phyloP scores from a whole-genome alignment of 1,140 invertebrate genomes.

The Bombus impatiens region DNA sequence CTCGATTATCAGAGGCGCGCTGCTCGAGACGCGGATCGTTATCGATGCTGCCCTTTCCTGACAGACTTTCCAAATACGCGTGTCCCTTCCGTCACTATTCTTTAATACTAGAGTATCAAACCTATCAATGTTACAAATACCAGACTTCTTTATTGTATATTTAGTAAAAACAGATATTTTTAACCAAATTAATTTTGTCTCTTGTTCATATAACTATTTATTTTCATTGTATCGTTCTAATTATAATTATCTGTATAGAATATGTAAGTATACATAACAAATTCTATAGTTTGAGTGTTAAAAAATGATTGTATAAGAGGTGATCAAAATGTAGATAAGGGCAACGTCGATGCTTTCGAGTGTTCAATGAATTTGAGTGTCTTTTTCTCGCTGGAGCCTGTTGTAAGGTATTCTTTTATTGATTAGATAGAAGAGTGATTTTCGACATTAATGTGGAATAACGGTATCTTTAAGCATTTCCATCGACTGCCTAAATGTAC shows the following conservation, averaged over 20 bases:
- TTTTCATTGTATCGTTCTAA: neutral
- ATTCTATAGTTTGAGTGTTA: neutral
- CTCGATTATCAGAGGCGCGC: constrained; percentile 25
- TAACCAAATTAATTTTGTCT: neutral
- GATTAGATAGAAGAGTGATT: neutral
- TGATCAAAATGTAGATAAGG: neutral
- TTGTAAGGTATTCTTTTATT: neutral
- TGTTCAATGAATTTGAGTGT: neutral
- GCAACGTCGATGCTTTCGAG: neutral
- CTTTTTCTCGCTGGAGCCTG: too few relatives aligned
- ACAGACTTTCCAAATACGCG: neutral
- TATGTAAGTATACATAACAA: neutral
- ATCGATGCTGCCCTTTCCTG: constrained; percentile 46
- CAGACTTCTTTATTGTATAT: neutral
- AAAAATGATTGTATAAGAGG: too few relatives aligned
- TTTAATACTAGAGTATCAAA: neutral
- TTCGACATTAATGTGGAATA: neutral
- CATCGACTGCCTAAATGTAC: constrained; percentile 37
- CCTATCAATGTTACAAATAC: neutral
- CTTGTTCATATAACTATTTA: too few relatives aligned
- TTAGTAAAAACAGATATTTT: neutral
- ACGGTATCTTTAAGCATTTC: neutral
- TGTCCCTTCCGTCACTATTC: neutral
- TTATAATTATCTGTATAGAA: neutral
- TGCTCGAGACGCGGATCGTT: constrained; percentile 35